Conservation (phyloP, 2,888 invertebrate genomes). For the Meloe dianella region DNA sequence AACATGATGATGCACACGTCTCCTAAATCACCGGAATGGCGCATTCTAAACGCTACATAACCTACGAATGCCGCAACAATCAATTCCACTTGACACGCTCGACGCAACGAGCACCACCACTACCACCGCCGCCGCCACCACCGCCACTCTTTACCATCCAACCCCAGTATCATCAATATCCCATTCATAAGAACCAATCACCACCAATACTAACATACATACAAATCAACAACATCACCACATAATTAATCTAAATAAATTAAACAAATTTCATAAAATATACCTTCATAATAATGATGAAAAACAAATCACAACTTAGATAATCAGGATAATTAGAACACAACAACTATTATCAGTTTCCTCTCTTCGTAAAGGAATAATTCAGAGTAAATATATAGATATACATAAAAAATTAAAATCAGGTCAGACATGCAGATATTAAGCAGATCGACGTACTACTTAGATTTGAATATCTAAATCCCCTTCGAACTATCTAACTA, state of each 20-base stretch:
- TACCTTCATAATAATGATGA: neutral
- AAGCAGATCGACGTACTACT: neutral
- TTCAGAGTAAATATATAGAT: neutral
- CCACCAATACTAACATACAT: neutral
- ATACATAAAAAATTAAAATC: neutral
- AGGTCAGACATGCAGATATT: neutral
- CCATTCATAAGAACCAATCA: neutral
- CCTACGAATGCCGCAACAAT: slow-evolving; percentile 18
- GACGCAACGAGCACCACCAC: no score
- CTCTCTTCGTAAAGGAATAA: neutral
- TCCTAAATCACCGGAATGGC: slow-evolving; percentile 33
- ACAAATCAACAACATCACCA: neutral
- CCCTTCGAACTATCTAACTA: neutral
- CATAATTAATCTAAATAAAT: neutral
- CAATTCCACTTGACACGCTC: slow-evolving; percentile 14
- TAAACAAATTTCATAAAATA: neutral
- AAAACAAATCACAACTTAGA: neutral
- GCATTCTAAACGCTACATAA: slow-evolving; percentile 18
- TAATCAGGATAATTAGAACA: neutral
- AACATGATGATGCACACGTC: slow-evolving; percentile 35
- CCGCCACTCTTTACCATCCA: neutral
- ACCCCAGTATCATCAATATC: neutral
- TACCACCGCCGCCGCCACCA: neutral
- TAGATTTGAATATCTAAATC: slow-evolving; percentile 3
- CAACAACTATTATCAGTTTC: neutral